A percentile compares a stretch with the other conserved stretches of the same genome.
These are phyloP conservation scores for Phaenicophaeus curvirostris DNA, from an alignment of 2,797 vertebrate species.

Conservation along the genomic window DNA sequence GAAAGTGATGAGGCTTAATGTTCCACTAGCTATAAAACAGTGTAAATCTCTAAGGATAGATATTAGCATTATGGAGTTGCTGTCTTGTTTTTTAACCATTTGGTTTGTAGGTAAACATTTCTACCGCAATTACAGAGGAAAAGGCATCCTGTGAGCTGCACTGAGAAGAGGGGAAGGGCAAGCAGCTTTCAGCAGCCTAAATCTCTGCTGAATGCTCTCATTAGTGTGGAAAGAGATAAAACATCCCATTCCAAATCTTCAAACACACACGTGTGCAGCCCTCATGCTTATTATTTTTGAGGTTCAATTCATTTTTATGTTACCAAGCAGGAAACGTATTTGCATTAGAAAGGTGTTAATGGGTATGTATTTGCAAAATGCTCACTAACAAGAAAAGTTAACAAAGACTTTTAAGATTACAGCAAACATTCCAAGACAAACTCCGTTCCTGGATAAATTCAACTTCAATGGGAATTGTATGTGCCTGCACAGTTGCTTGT, in stretches of 20 bases:
- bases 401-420: background rate
- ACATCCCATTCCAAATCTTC: background rate
- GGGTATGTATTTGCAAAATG: background rate
- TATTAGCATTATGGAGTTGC: background rate
- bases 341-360: background rate
- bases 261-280: rapidly evolving
- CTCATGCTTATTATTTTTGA: background rate
- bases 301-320: background rate
- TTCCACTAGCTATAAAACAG: background rate
- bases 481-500: background rate
- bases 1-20: background rate
- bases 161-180: background rate
- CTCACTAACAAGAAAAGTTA: background rate
- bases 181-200: background rate
- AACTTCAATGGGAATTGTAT: background rate
- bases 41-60: background rate
- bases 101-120: background rate
- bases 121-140: background rate
- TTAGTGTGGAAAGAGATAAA: background rate
- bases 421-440: background rate
- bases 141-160: background rate
- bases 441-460: background rate
- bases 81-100: background rate
- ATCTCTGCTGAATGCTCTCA: background rate
- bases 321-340: background rate